These are phyloP conservation scores for Montipora capitata DNA, from an alignment of 92 coral and sea anemone genomes.

Conservation along the genomic window DNA sequence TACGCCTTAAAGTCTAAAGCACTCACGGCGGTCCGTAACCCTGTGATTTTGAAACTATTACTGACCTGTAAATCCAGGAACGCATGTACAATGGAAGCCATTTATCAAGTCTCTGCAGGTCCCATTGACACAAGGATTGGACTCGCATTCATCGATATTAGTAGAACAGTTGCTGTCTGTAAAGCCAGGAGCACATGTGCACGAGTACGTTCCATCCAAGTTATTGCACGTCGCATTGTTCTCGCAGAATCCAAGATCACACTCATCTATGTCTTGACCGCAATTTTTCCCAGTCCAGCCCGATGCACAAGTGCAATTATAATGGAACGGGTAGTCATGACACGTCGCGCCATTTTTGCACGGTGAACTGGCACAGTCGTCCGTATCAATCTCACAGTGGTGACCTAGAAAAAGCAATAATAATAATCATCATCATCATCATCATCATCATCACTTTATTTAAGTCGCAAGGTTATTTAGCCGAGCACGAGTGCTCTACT, in stretches of 20 bases:
- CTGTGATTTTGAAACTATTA: not conserved
- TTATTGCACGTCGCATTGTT: constrained; percentile 83
- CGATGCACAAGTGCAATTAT: constrained; percentile 66
- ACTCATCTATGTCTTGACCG: constrained; percentile 74
- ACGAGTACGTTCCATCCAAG: constrained; percentile 67
- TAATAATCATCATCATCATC: too few relatives aligned
- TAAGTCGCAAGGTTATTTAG: too few relatives aligned
- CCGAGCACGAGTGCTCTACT: too few relatives aligned
- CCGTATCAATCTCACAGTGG: constrained; percentile 20
- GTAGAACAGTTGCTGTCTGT: constrained; percentile 85
- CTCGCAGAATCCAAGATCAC: constrained; percentile 80
- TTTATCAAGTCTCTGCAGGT: constrained; percentile 82
- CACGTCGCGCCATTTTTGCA: constrained; percentile 70
- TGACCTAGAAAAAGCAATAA: too few relatives aligned
- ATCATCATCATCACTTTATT: too few relatives aligned
- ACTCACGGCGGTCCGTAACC: too few relatives aligned
- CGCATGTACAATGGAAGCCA: constrained; percentile 83
- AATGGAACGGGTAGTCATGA: constrained; percentile 19
- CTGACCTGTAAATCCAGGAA: constrained; percentile 83
- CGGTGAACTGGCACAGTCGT: constrained; percentile 34
- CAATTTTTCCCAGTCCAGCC: constrained; percentile 83
- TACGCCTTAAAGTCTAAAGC: too few relatives aligned
- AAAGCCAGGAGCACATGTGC: constrained; percentile 84
- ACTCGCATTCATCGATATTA: constrained; percentile 80
- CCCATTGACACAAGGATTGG: constrained; percentile 80